phyloP scores from a whole-genome alignment of 2,888 invertebrate species.

The Lapara coniferarum region DNA sequence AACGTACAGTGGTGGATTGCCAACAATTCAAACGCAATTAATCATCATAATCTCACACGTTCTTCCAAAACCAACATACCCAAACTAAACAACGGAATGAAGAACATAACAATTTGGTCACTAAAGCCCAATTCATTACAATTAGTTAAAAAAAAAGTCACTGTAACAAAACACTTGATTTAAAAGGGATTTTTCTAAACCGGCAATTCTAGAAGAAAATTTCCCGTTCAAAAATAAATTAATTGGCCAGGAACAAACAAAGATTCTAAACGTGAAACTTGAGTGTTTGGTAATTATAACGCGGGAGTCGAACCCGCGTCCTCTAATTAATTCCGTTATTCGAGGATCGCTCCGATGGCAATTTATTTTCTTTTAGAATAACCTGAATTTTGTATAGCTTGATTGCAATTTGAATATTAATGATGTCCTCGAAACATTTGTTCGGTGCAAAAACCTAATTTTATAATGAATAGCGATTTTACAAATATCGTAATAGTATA shows the following conservation, averaged over 20 bases:
- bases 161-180: not conserved
- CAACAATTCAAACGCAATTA: no score
- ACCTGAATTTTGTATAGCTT: conserved; percentile 10
- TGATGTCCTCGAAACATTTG: conserved; percentile 13
- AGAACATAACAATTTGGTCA: no score
- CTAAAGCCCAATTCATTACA: no score
- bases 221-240: conserved; percentile 36
- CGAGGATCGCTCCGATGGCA: conserved; percentile 34
- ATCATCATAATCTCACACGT: no score
- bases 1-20: no score
- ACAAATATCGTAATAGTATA: no score
- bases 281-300: conserved; percentile 54
- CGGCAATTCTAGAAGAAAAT: conserved; percentile 9
- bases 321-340: conserved; percentile 54
- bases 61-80: no score
- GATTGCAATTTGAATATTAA: conserved; percentile 20
- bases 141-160: not conserved
- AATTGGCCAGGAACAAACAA: conserved; percentile 44
- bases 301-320: conserved; percentile 35
- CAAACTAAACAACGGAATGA: no score
- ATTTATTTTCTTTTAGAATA: conserved; percentile 31
- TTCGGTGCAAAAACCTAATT: not conserved
- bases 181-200: conserved; percentile 10
- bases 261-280: conserved; percentile 44
- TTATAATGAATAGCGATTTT: no score